phyloP scores from a whole-genome alignment of 2,888 invertebrate genomes.

The Miltochrista miniata region DNA sequence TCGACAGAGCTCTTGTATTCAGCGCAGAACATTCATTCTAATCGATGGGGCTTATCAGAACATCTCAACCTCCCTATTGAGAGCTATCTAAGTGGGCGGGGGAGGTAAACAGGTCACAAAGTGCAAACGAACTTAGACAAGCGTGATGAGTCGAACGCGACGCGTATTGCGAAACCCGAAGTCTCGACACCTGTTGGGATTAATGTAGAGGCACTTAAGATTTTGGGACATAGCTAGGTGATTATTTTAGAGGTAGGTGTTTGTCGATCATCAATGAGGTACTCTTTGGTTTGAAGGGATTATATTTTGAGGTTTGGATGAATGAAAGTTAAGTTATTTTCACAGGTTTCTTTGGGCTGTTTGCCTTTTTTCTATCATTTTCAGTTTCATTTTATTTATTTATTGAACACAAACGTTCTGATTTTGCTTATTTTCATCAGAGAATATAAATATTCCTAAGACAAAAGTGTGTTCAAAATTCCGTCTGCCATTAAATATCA shows the following conservation, averaged over 20 bases:
- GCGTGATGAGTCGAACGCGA: conserved; percentile 69
- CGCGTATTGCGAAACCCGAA: conserved; percentile 50
- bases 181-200: conserved; percentile 55
- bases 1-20: conserved; percentile 12
- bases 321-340: too few relatives aligned
- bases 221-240: conserved; percentile 40
- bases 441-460: too few relatives aligned
- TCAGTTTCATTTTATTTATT: too few relatives aligned
- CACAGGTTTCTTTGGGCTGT: too few relatives aligned
- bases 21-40: conserved; percentile 33
- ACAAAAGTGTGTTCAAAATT: too few relatives aligned
- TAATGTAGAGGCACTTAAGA: conserved; percentile 71
- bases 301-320: background rate
- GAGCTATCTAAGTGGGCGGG: conserved; percentile 39
- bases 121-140: conserved; percentile 72
- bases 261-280: conserved; percentile 10
- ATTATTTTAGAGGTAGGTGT: conserved; percentile 12
- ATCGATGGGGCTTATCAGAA: conserved; percentile 56
- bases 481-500: too few relatives aligned
- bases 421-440: too few relatives aligned
- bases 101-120: conserved; percentile 45
- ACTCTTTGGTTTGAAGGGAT: background rate
- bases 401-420: too few relatives aligned
- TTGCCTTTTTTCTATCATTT: too few relatives aligned
- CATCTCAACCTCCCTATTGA: conserved; percentile 44